A percentile compares a stretch with the other conserved stretches of the same genome.
These are phyloP conservation scores for Dendropsophus ebraccatus DNA, from an alignment of 2,113 vertebrate species.

Conservation along the genomic window DNA sequence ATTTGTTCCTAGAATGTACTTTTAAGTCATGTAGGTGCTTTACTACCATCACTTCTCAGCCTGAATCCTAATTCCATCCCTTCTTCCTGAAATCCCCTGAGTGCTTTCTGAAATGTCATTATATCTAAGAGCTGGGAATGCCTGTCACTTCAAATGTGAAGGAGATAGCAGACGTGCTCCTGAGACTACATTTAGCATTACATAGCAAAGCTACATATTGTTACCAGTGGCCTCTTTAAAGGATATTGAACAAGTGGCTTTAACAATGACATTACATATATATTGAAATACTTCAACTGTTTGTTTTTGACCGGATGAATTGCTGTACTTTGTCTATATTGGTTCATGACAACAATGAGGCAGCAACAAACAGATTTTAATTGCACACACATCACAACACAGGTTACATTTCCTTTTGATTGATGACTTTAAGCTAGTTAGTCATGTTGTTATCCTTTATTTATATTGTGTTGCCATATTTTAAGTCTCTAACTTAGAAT, in stretches of 20 bases:
- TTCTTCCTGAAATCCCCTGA: slow-evolving; percentile 36
- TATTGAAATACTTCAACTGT: background rate
- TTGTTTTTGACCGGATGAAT: background rate
- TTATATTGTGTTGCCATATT: background rate
- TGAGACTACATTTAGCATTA: slow-evolving; percentile 50
- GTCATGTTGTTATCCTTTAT: background rate
- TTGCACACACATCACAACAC: background rate
- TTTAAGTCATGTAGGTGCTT: background rate
- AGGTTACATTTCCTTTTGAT: background rate
- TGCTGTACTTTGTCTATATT: background rate
- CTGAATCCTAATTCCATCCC: slow-evolving; percentile 16
- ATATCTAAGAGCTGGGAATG: slow-evolving; percentile 44
- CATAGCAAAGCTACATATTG: slow-evolving; percentile 14
- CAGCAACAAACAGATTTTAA: background rate
- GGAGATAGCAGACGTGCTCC: slow-evolving; percentile 45
- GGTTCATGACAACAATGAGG: background rate
- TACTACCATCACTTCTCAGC: background rate
- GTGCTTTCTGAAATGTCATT: slow-evolving; percentile 50
- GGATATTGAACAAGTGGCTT: slow-evolving; percentile 1
- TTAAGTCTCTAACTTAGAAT: background rate
- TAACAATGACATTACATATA: slow-evolving; percentile 3
- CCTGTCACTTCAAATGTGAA: slow-evolving; percentile 55
- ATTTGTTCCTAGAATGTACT: background rate
- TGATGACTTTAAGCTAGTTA: background rate
- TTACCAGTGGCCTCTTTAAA: background rate